phyloP scores from a whole-genome alignment of 2,797 vertebrate species.

The Tadarida brasiliensis region DNA sequence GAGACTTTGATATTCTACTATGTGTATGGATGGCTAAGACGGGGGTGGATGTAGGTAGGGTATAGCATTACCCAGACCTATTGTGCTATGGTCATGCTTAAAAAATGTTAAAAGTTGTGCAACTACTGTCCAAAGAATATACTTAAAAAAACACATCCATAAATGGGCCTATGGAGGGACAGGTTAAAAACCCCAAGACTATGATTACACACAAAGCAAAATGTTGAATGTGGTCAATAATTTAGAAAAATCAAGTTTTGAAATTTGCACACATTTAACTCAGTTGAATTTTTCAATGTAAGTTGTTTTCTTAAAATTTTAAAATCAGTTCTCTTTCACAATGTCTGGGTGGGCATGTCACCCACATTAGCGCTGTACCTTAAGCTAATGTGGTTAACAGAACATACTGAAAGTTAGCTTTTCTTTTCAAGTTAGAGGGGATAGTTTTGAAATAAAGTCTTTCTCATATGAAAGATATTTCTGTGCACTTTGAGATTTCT shows the following conservation, averaged over 20 bases:
- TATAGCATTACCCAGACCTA: not conserved
- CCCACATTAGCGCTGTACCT: not conserved
- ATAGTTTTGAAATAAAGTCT: slow-evolving; percentile 32
- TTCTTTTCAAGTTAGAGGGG: slow-evolving; percentile 11
- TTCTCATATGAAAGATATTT: slow-evolving; percentile 57
- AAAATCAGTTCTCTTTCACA: not conserved
- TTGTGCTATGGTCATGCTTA: not conserved
- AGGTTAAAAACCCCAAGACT: not conserved
- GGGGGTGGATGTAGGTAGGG: accelerated
- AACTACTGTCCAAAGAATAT: not conserved
- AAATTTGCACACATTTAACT: slow-evolving; percentile 1
- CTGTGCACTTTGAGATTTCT: slow-evolving; percentile 6
- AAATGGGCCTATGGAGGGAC: not conserved
- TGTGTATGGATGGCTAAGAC: not conserved
- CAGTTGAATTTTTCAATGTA: slow-evolving; percentile 12
- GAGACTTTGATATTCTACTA: not conserved
- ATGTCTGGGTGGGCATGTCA: not conserved
- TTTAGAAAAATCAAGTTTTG: not conserved
- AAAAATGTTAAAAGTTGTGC: not conserved
- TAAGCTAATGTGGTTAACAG: slow-evolving; percentile 2
- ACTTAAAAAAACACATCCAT: not conserved
- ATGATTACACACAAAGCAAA: not conserved
- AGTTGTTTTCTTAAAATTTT: not conserved
- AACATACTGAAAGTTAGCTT: not conserved
- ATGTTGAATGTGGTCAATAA: not conserved